Base-by-base conservation (phyloP, 2,113 vertebrate genomes). In the Odocoileus hemionus region DNA sequence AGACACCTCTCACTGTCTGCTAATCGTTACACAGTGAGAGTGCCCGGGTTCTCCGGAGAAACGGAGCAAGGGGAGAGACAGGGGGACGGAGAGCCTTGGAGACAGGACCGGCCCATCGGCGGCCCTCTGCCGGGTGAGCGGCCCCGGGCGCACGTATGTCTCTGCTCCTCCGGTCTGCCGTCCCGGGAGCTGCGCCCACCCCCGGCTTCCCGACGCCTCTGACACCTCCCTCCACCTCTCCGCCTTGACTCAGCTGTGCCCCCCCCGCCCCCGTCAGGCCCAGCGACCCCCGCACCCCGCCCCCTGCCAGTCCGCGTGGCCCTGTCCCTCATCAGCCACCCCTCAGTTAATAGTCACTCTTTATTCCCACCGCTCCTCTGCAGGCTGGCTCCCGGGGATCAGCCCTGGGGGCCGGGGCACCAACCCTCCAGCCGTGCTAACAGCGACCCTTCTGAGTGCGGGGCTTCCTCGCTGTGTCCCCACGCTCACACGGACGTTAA, bases 401-500 rank as follows among this genome's bases (percentile, higher is more conserved):
- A 30, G 43, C 6, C 60, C 9, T 47, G 25, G 50, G 25, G 47
- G 43, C 61, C 26, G 45, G 39, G 19, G 39, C 39, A 26, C 70
- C 45, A 30, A 28, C 25, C 80, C 54, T 45, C 76, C 3, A 15
- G 10, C 57, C 21, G 33, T 17, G n/a, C 54, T 50, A 13, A 26
- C 33, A 57, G 28, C 0, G 4, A 2, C 86, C 45, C 52, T 52
- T 57, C 67, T 26, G 33, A 57, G 87, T 55, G 4, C 1, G 1
- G 39, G 4, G 25, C 9, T 30, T 14, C n/a, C 54, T 11, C 1
- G 0, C 61, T 64, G 61, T 3, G 0, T 64, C 61, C 61, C 30
- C 45, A 45, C 7, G 1, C 61, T n/a, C 61, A n/a, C 1, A 3
- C 4, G 0, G 61, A 1, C 61, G 3, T 67, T 19, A 33, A 67